Base-by-base conservation (phyloP, 2,888 invertebrate species). In the Serripes groenlandicus region DNA sequence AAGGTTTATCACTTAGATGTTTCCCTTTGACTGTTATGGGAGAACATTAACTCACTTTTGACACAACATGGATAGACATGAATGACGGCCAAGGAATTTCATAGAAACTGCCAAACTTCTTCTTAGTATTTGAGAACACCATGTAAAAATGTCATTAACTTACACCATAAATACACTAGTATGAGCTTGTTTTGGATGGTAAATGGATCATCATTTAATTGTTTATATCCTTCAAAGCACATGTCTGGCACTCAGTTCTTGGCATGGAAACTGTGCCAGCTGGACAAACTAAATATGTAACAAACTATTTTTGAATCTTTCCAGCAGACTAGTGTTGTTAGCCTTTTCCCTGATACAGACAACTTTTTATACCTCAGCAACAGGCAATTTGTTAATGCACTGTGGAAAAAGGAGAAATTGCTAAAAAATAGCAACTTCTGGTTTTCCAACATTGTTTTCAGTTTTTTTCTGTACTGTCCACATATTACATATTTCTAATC, bases 131-230 rank as follows among this genome's bases (percentile, higher is more conserved):
- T n/a, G n/a, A n/a, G 34, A 21, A 62, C 62, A 62, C 30, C 30
- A 32, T 62, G 62, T 62, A 34, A 62, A n/a, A 62, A 62, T 34
- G 34, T 62, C 62, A 62, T 62, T 62, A 62, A 62, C 32, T 28
- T 62, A 11, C 62, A 21, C 62, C 21, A 32, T 32, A 62, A n/a
- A 62, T 34, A 62, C 7, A 0, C 34, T 21, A 15, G n/a, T 34
- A 62, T 34, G 32, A 35, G 32, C n/a, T 32, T n/a, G 23, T 66
- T 66, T 42, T 42, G 42, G 9, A 35, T 66, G 66, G 30, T 35
- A 42, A 66, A 66, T 66, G 35, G 26, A 66, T 66, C 42, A 42
- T n/a, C 23, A 42, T 35, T 34, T n/a, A 37, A 42, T 66, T 32
- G 66, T 35, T 66, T 42, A 42, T 28, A 66, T 66, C 37, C 66